phyloP scores from a whole-genome alignment of 2,888 invertebrate species.

The Lasioglossum morio region DNA sequence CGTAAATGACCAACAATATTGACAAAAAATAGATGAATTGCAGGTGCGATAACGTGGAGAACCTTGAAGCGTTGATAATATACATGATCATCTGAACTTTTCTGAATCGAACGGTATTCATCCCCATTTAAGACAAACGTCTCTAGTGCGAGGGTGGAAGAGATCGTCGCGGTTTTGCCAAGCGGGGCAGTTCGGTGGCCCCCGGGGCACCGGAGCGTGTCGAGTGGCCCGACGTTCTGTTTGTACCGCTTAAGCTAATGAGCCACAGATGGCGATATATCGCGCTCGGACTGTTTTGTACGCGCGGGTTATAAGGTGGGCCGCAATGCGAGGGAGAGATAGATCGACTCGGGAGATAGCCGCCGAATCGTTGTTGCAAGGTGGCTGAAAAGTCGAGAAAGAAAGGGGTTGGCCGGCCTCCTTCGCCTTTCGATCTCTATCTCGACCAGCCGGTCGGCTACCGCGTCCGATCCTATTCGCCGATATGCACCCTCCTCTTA shows the following conservation, averaged over 20 bases:
- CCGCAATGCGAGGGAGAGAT: constrained; percentile 57
- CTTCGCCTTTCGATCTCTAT: constrained; percentile 73
- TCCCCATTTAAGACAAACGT: not conserved
- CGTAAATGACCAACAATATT: no score
- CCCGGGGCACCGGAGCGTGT: constrained; percentile 59
- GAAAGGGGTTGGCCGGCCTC: constrained; percentile 69
- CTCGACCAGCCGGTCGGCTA: constrained; percentile 79
- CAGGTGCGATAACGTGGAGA: no score
- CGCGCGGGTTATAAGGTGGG: constrained; percentile 60
- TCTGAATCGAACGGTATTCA: not conserved
- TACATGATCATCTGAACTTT: not conserved
- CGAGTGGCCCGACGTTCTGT: constrained; percentile 71
- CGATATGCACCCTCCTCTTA: constrained; percentile 72
- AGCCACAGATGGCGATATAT: constrained; percentile 81
- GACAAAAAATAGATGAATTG: no score
- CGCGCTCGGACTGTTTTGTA: constrained; percentile 34
- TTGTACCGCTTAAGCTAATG: constrained; percentile 84
- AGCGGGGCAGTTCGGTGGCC: not conserved
- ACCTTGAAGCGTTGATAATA: no score
- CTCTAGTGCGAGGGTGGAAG: not conserved
- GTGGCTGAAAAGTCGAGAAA: constrained; percentile 74
- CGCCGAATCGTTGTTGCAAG: constrained; percentile 72
- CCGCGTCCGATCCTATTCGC: constrained; percentile 75
- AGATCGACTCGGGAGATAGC: constrained; percentile 37
- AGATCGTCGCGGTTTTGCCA: not conserved